Evolutionary conservation across 2,113 vertebrate genomes (phyloP), one percentile per base, ranked within the genome.

Genomic region (Clarias macrocephalus): DNA sequence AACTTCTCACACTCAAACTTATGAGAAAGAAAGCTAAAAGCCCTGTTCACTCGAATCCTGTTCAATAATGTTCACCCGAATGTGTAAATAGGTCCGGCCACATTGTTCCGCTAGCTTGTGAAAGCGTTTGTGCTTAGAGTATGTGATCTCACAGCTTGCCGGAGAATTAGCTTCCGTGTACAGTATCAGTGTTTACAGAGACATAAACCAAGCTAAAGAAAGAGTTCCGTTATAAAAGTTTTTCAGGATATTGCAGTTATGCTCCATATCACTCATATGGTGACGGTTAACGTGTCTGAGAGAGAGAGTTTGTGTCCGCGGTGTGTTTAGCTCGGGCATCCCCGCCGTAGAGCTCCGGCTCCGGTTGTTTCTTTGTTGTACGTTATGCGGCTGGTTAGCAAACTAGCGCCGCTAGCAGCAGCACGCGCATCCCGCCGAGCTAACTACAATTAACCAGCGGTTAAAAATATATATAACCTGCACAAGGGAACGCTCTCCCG

Each of bases 291-390:
- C 1, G 9, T 3, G 56, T 30, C 3, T 8, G 3, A 30, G 21
- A 9, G 70, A 0, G 56, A 0, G 56, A 6, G 77, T 30, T 1
- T 5, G n/a, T 42, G 6, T 48, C 48, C 5, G n/a, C 18, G 28
- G n/a, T 13, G 33, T 48, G 57, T 21, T 11, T 13, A 10, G 73
- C n/a, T 48, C 60, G 25, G 9, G 6, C 83, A 87, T 62, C 86
- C 52, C 11, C 86, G 83, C 86, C 10, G 56, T 4, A 56, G 37
- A 60, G 59, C 62, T 83, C 37, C 66, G 57, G 57, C 80, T 89
- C 83, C 63, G 86, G 72, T 89, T 85, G 85, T 86, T 91, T 89
- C 90, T 91, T 91, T 91, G 88, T 89, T 91, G 86, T 89, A 77
- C 88, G 88, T 87, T 85, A 72, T 76, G 88, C 90, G 19, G 89